Base-by-base conservation (phyloP, 1,140 invertebrate genomes). In the Caenorhabditis tropicalis region DNA sequence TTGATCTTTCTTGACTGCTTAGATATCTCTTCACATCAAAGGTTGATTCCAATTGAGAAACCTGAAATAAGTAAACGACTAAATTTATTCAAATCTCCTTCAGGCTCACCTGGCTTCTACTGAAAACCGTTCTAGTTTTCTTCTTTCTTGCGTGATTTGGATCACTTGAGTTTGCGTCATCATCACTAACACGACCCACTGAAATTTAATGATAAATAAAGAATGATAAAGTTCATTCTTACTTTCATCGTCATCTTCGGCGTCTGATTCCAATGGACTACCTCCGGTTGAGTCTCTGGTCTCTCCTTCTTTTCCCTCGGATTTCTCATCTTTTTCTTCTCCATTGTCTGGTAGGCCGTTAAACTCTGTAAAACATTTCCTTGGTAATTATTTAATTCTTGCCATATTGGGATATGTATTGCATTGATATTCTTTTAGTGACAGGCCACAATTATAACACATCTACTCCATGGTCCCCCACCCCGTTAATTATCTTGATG, bases 1-100 rank as follows among this genome's bases (percentile, higher is more conserved):
- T 96, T 0, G 97, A 96, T 15, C 98, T 93, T 91, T 99, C 97
- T 6, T 96, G 96, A 85, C 96, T 97, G 83, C 96, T 98, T 29
- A 99, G 93, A 91, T 99, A 99, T 12, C 97, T 93, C 91, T 99
- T 99, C 94, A 97, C 95, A 91, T 99, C 97, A 92, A 99, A 99
- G 0, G 96, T 99, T 5, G 96, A 96, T 91, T 99, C 98, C 83
- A 99, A 92, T 91, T 98, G 97, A 91, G 98, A 99, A 0, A 99
- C 96, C 56, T 86, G 24, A 58, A 53, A 39, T 9, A 19, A n/a
- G n/a, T n/a, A n/a, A n/a, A n/a, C n/a, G n/a, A n/a, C n/a, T n/a
- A n/a, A n/a, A n/a, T n/a, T n/a, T n/a, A n/a, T n/a, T n/a, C n/a
- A n/a, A n/a, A n/a, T n/a, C n/a, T n/a, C n/a, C n/a, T n/a, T n/a